Percentiles rank a stretch among this genome's conserved stretches.
Conservation (phyloP, 2,888 invertebrate species). For the Pheosia tremula region DNA sequence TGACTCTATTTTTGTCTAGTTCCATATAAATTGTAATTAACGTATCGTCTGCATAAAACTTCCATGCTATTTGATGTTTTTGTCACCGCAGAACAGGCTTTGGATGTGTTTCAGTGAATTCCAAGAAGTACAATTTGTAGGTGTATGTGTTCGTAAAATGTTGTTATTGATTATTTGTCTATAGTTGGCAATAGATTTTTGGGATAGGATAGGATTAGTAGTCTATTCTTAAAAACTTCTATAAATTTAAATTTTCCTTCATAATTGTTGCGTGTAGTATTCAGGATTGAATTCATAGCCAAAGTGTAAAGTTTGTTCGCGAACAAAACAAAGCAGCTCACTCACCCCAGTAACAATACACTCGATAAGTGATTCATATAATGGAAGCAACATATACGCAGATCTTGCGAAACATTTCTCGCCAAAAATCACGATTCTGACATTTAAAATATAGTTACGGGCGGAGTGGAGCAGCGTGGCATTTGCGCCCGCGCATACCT, state of each 20-base stretch:
- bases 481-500: constrained; percentile 72
- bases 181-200: too few relatives aligned
- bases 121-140: not conserved
- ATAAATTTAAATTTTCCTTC: too few relatives aligned
- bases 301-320: too few relatives aligned
- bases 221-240: too few relatives aligned
- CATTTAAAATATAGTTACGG: constrained; percentile 75
- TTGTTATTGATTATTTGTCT: too few relatives aligned
- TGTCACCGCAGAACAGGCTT: constrained; percentile 20
- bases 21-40: constrained; percentile 46
- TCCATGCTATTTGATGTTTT: constrained; percentile 33
- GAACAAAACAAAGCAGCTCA: too few relatives aligned
- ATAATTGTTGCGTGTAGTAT: too few relatives aligned
- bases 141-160: not conserved
- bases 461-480: constrained; percentile 73
- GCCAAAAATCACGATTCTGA: constrained; percentile 82
- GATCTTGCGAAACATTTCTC: constrained; percentile 73
- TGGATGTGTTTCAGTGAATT: not conserved
- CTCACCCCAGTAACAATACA: not conserved
- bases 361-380: constrained; percentile 26
- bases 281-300: too few relatives aligned
- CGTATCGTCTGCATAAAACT: constrained; percentile 50
- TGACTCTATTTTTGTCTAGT: constrained; percentile 49
- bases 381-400: constrained; percentile 22
- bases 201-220: too few relatives aligned